Percentiles rank a stretch among this genome's conserved stretches.
phyloP scores from a whole-genome alignment of 1,140 invertebrate genomes.

The Drosophila ercepeae region DNA sequence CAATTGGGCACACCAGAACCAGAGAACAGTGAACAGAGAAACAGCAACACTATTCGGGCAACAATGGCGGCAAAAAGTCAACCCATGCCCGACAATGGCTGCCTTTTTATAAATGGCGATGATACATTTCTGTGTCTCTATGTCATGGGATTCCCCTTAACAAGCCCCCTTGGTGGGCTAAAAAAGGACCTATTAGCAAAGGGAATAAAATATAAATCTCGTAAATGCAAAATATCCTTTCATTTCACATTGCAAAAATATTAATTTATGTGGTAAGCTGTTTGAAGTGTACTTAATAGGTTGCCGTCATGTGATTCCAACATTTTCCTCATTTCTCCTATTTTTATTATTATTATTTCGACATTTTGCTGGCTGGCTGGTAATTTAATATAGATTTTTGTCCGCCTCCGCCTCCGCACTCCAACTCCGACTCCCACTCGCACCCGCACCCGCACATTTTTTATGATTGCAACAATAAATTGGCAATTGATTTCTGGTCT shows the following conservation, averaged over 20 bases:
- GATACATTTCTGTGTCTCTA: conserved; percentile 25
- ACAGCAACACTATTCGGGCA: conserved; percentile 27
- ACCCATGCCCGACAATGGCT: conserved; percentile 47
- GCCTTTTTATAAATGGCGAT: conserved; percentile 21
- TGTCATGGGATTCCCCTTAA: conserved; percentile 20
- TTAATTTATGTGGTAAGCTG: too few species aligned
- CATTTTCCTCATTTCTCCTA: not conserved
- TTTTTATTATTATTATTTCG: conserved; percentile 75
- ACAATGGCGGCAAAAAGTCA: conserved; percentile 64
- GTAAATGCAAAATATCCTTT: not conserved
- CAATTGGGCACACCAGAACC: conserved; percentile 76
- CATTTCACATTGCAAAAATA: not conserved
- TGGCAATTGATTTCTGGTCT: conserved; percentile 78
- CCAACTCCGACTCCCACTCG: not conserved
- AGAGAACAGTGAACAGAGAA: conserved; percentile 43
- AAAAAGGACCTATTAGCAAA: not conserved
- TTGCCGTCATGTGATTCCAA: not conserved
- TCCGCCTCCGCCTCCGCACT: not conserved
- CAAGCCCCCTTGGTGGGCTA: conserved; percentile 10
- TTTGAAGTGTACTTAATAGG: not conserved
- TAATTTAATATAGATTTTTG: conserved; percentile 78
- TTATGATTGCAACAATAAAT: conserved; percentile 75
- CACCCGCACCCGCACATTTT: conserved; percentile 40
- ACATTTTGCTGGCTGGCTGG: conserved; percentile 67
- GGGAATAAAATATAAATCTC: not conserved